phyloP scores from a whole-genome alignment of 2,888 invertebrate species.

The Pristionchus entomophagus region DNA sequence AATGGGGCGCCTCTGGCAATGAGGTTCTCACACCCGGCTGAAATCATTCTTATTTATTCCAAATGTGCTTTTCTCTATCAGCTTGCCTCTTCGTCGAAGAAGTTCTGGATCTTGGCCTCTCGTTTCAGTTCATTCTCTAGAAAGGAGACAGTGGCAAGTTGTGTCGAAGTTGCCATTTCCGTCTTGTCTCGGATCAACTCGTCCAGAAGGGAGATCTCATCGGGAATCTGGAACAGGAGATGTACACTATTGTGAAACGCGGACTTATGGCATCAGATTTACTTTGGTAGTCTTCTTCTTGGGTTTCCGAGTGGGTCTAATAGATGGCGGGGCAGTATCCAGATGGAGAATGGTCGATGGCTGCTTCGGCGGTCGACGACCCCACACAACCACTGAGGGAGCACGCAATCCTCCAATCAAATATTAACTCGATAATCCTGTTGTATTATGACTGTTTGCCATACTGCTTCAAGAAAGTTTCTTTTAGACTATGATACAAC shows the following conservation, averaged over 20 bases:
- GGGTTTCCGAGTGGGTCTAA: background rate
- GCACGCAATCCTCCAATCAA: background rate
- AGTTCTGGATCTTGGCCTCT: constrained; percentile 22
- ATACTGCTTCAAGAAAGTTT: too few species aligned
- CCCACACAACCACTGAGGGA: constrained; percentile 43
- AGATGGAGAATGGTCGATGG: constrained; percentile 16
- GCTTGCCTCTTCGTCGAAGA: constrained; percentile 10
- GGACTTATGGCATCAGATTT: background rate
- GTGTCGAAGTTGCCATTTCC: background rate
- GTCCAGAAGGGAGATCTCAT: background rate
- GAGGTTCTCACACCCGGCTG: background rate
- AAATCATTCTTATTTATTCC: background rate
- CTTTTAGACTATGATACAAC: too few species aligned
- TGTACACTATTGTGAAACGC: too few species aligned
- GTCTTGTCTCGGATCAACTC: constrained; percentile 25
- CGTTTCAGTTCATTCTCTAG: background rate
- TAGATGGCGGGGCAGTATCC: background rate
- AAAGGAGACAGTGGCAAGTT: background rate
- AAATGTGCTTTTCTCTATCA: too few species aligned
- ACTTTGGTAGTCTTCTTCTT: constrained; percentile 34
- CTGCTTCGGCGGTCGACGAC: constrained; percentile 28
- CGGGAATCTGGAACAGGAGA: background rate
- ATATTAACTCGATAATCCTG: too few species aligned
- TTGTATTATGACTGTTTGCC: too few species aligned
- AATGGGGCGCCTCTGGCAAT: background rate